A percentile compares a stretch with the other conserved stretches of the same genome.
Conservation (phyloP, 2,797 vertebrate genomes). For the Anableps anableps region DNA sequence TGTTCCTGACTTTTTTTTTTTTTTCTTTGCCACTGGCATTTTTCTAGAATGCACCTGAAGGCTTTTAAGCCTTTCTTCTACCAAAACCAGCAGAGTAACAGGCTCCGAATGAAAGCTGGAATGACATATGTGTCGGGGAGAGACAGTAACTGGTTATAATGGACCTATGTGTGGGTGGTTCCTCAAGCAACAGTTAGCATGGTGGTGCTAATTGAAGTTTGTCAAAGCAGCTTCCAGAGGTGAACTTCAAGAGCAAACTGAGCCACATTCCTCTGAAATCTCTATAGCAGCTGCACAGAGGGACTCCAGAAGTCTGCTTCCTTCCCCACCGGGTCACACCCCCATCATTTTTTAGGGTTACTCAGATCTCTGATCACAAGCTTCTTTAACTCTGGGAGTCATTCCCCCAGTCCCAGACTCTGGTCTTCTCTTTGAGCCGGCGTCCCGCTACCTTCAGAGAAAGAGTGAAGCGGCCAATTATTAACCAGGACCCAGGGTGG, state of each 20-base stretch:
- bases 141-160: conserved; percentile 49
- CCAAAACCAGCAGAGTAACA: conserved; percentile 29
- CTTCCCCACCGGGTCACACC: conserved; percentile 45
- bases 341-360: conserved; percentile 49
- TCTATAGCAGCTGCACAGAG: conserved; percentile 78
- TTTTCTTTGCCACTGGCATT: conserved; percentile 44
- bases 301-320: conserved; percentile 63
- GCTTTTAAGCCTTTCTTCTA: conserved; percentile 30
- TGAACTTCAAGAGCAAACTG: conserved; percentile 74
- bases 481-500: conserved; percentile 78
- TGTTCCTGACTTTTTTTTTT: conserved; percentile 38
- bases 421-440: conserved; percentile 50
- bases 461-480: conserved; percentile 81
- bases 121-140: conserved; percentile 37
- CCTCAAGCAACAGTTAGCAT: conserved; percentile 65
- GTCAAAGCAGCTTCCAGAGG: conserved; percentile 69
- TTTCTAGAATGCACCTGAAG: conserved; percentile 55
- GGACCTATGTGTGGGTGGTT: conserved; percentile 67
- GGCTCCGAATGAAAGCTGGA: conserved; percentile 35
- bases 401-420: conserved; percentile 41
- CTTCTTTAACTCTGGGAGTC: conserved; percentile 57
- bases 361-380: conserved; percentile 55
- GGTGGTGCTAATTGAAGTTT: conserved; percentile 74
- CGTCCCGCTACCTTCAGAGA: conserved; percentile 69
- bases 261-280: conserved; percentile 76